These are phyloP conservation scores for Bergia puertoricense DNA, from an alignment of 92 coral and sea anemone genomes.

Conservation along the genomic window DNA sequence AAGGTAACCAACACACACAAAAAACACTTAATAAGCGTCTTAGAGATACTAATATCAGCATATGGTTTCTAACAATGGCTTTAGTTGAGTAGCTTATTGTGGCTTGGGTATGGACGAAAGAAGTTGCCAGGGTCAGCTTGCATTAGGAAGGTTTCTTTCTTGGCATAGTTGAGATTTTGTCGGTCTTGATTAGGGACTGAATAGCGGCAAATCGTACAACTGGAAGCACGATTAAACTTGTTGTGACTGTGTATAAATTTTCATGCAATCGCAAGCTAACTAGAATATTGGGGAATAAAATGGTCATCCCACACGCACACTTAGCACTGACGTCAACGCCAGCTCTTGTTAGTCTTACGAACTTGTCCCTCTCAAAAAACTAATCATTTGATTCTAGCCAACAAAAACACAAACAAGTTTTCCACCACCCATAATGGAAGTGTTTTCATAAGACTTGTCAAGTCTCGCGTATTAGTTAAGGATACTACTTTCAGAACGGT, in stretches of 20 bases:
- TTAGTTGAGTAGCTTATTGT: too few relatives aligned
- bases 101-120: background rate
- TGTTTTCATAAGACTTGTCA: slow-evolving; percentile 10
- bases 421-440: background rate
- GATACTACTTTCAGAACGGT: background rate
- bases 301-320: background rate
- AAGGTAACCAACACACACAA: background rate
- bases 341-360: background rate
- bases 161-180: too few relatives aligned
- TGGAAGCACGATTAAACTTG: too few relatives aligned
- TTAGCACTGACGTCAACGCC: background rate
- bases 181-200: background rate
- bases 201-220: too few relatives aligned
- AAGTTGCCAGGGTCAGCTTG: background rate
- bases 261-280: background rate
- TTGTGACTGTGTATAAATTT: too few relatives aligned
- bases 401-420: background rate
- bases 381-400: background rate
- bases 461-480: background rate
- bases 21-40: background rate
- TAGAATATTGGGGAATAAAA: background rate
- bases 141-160: background rate
- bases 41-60: background rate
- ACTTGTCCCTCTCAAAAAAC: background rate
- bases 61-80: too few relatives aligned